These are phyloP conservation scores for Suricata suricatta DNA, from an alignment of 2,113 vertebrate species.

Conservation along the genomic window DNA sequence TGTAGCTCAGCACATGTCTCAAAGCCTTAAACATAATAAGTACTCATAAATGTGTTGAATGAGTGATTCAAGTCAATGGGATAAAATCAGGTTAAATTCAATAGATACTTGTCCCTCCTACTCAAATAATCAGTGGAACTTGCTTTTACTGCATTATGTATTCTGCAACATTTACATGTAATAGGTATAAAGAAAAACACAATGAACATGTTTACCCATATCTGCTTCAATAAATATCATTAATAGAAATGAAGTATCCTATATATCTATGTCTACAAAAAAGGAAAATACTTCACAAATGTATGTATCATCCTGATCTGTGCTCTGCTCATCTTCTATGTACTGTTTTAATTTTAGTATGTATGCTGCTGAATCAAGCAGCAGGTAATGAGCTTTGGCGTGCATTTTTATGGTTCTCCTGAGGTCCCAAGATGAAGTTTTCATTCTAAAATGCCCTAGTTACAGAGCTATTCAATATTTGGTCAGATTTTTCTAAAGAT, in stretches of 20 bases:
- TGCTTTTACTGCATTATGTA: not conserved
- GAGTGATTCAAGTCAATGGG: not conserved
- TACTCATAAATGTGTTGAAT: not conserved
- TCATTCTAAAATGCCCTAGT: not conserved
- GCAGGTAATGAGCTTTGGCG: not conserved
- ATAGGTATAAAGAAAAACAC: not conserved
- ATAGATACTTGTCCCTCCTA: not conserved
- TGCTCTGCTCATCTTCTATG: not conserved
- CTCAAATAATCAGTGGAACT: not conserved
- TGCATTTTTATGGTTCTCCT: conserved; percentile 29
- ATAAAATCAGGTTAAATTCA: conserved; percentile 9
- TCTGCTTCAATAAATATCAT: not conserved
- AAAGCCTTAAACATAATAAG: conserved; percentile 13
- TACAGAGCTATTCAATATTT: not conserved
- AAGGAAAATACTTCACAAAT: not conserved
- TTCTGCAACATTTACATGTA: not conserved
- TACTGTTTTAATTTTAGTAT: not conserved
- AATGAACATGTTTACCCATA: not conserved
- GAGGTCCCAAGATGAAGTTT: not conserved
- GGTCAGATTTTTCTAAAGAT: not conserved
- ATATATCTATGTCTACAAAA: not conserved
- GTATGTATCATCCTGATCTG: not conserved
- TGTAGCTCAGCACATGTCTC: not conserved
- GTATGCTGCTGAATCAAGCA: not conserved
- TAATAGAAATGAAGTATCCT: not conserved